A percentile compares a stretch with the other conserved stretches of the same genome.
Evolutionary conservation across 2,888 invertebrate genomes (phyloP).

Genomic region (Lingula anatina): DNA sequence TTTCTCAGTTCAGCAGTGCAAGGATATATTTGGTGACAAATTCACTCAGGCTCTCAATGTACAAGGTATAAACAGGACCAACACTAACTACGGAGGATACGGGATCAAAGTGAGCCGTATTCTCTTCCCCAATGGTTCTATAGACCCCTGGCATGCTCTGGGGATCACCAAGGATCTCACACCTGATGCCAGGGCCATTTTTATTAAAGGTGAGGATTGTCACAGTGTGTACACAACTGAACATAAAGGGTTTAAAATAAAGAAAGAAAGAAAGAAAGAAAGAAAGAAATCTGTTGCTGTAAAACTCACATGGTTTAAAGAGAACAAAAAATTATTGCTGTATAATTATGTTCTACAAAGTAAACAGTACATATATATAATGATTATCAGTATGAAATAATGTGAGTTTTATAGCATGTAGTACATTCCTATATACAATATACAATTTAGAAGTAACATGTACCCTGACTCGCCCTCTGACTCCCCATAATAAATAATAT

Average conservation of each 20-base stretch:
- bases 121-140: conserved; percentile 80
- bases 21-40: conserved; percentile 69
- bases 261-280: too few relatives aligned
- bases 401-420: too few relatives aligned
- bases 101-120: conserved; percentile 68
- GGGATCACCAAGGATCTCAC: conserved; percentile 48
- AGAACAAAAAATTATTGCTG: too few relatives aligned
- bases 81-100: conserved; percentile 69
- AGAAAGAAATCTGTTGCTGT: too few relatives aligned
- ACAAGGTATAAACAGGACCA: conserved; percentile 66
- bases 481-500: conserved; percentile 51
- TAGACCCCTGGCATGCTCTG: conserved; percentile 64
- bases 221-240: too few relatives aligned
- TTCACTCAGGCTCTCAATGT: conserved; percentile 63
- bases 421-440: too few relatives aligned
- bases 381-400: not conserved
- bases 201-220: conserved; percentile 51
- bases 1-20: conserved; percentile 74
- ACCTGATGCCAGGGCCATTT: conserved; percentile 48
- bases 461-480: conserved; percentile 71
- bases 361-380: too few relatives aligned
- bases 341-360: too few relatives aligned
- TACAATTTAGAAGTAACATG: too few relatives aligned
- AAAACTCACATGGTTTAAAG: too few relatives aligned
- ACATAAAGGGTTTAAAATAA: too few relatives aligned